Evolutionary conservation across 2,888 invertebrate genomes (phyloP), one percentile per base, ranked within the genome.

Genomic region (Epistrophe eligans): DNA sequence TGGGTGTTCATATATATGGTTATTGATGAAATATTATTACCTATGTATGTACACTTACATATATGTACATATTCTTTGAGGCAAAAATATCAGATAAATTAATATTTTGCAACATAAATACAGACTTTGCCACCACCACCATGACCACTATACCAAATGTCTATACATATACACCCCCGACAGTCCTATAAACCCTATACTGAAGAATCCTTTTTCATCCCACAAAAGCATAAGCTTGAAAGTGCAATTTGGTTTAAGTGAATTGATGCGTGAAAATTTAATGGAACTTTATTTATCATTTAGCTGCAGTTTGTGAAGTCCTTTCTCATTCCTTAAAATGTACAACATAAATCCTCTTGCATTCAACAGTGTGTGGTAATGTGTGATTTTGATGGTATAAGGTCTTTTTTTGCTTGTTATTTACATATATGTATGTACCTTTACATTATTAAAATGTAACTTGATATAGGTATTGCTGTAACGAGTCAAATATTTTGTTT

Each of bases 201-300:
- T 11, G 2, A 50, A 24, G 15, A 15, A 4, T 35, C 50, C 67
- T 15, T 50, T 35, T 32, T 13, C 6, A n/a, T n/a, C 11, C 24
- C 13, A 24, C 24, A 13, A 48, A 52, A 38, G 38, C 70, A 55
- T 40, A 40, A 70, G 70, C 55, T 40, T 52, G 52, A 40, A 55
- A 55, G 55, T 40, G 52, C 70, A 70, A 70, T 70, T 70, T 13
- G 70, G 38, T 55, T 70, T 70, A 55, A 70, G 70, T 70, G 55
- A 70, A 55, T 70, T 70, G 70, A 70, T 55, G 55, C 40, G 55
- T 70, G 55, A 55, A 55, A 55, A 70, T 70, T 70, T 70, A 70
- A 70, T 70, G 70, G 40, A 70, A 55, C 55, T 55, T 70, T 55
- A 70, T 70, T 70, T 70, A 70, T 70, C 52, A 70, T n/a, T 50